A percentile compares a stretch with the other conserved stretches of the same genome.
Conservation (phyloP, 2,113 vertebrate species). For the Cheirogaleus medius region DNA sequence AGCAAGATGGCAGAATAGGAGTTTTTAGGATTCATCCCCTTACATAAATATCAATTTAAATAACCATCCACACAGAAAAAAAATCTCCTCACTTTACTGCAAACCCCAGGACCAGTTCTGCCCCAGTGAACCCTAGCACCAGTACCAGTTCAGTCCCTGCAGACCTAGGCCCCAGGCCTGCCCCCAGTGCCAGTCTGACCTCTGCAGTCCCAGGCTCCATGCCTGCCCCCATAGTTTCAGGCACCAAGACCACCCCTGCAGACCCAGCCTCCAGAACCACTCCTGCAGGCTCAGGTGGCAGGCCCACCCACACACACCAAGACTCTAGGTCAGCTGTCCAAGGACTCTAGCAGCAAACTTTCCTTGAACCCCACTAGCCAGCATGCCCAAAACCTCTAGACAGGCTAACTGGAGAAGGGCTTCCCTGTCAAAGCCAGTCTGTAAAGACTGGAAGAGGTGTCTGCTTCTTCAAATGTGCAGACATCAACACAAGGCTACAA, state of each 20-base stretch:
- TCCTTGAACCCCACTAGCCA: not conserved
- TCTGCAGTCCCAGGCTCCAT: not conserved
- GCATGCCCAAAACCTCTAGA: not conserved
- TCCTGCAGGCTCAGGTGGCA: not conserved
- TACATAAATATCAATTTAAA: not conserved
- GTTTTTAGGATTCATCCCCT: not conserved
- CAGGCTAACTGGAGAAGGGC: not conserved
- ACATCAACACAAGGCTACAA: not conserved
- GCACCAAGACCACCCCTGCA: not conserved
- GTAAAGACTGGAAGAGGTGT: not conserved
- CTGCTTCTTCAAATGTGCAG: not conserved
- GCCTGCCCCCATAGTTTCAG: no score
- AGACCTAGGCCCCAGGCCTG: not conserved
- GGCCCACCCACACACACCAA: not conserved
- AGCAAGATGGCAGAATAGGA: not conserved
- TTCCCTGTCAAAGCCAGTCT: not conserved
- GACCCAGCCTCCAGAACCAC: not conserved
- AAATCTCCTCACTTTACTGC: not conserved
- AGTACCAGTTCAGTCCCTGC: not conserved
- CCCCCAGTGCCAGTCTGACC: not conserved
- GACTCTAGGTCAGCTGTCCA: not conserved
- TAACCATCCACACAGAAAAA: not conserved
- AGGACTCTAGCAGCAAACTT: not conserved
- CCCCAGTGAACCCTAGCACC: not conserved
- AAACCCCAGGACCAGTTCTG: not conserved